phyloP scores from a whole-genome alignment of 1,140 invertebrate species.

The Lordiphosa stackelbergi region DNA sequence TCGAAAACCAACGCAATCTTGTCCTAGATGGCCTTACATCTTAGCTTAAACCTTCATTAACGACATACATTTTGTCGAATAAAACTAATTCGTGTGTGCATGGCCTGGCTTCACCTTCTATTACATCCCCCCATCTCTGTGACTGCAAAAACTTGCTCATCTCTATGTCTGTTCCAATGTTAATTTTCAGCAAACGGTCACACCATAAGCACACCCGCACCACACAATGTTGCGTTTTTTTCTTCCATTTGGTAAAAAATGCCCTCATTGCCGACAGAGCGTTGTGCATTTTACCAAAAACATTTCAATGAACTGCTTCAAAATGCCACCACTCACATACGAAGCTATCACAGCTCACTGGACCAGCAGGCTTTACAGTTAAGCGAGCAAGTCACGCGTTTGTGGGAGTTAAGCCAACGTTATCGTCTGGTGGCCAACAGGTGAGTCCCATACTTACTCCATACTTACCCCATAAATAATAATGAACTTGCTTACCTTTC shows the following conservation, averaged over 20 bases:
- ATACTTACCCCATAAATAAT: too few relatives aligned
- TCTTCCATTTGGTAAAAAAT: constrained; percentile 6
- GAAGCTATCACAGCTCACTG: constrained; percentile 10
- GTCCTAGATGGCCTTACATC: too few relatives aligned
- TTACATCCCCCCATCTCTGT: too few relatives aligned
- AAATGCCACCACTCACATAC: constrained; percentile 11
- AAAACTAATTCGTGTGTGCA: too few relatives aligned
- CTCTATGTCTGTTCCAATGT: too few relatives aligned
- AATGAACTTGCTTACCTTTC: too few relatives aligned
- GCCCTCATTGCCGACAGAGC: constrained; percentile 22
- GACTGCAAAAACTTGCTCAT: too few relatives aligned
- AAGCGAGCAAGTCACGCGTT: constrained; percentile 5
- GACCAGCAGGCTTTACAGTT: constrained; percentile 6
- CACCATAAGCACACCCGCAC: not conserved
- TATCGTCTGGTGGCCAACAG: constrained; percentile 24
- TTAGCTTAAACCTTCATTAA: too few relatives aligned
- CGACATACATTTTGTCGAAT: too few relatives aligned
- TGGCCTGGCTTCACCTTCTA: too few relatives aligned
- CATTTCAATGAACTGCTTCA: constrained; percentile 20
- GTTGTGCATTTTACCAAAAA: constrained; percentile 17
- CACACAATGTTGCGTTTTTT: not conserved
- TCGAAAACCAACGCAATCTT: too few relatives aligned
- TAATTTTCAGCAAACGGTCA: too few relatives aligned
- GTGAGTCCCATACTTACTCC: constrained; percentile 16
- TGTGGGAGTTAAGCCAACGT: constrained; percentile 49